Base-by-base conservation (phyloP, 2,797 vertebrate species). In the Sternarchorhynchus goeldii region DNA sequence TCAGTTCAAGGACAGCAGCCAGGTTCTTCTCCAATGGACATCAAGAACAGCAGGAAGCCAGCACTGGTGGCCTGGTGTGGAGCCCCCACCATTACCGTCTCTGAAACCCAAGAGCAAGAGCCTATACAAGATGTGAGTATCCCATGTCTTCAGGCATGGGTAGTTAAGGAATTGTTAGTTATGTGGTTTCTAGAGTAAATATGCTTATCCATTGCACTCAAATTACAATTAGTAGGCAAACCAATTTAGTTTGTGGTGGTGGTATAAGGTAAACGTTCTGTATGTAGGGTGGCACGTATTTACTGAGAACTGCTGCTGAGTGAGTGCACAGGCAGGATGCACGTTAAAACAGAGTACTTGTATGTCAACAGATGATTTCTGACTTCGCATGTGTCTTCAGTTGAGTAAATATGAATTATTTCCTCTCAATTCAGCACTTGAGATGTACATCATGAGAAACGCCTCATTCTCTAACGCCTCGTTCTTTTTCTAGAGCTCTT, bases 41-140 rank as follows among this genome's bases (percentile, higher is more conserved):
- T 21, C 14, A 21, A 16, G 6, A 12, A 56, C 57, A 75, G 53
- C 39, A 12, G 8, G 14, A 76, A 75, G 75, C 36, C 29, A 45
- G 29, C 17, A 20, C 78, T 88, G 57, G 86, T 53, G 41, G 80
- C 83, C 86, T 82, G 84, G 59, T 81, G 88, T 14, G 56, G 72
- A 70, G 92, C 87, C 5, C 66, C 87, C 7, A 60, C 82, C 41
- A 59, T 81, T 31, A 84, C 86, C 4, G 77, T 82, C 20, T 81
- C 84, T 12, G 84, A 87, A 29, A 64, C 63, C 29, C 63, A 77
- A 31, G 81, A 87, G 17, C 63, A 55, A 2, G 72, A 80, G 3
- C 36, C 62, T 32, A 75, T 17, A 20, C 64, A 82, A 0, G 84
- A 91, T 90, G 92, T 93, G 83, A 88, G 83, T 84, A 53, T 17